Percentiles rank a stretch among this genome's conserved stretches.
Evolutionary conservation across 1,140 invertebrate species (phyloP).

Genomic region (Drosophila baimaii): DNA sequence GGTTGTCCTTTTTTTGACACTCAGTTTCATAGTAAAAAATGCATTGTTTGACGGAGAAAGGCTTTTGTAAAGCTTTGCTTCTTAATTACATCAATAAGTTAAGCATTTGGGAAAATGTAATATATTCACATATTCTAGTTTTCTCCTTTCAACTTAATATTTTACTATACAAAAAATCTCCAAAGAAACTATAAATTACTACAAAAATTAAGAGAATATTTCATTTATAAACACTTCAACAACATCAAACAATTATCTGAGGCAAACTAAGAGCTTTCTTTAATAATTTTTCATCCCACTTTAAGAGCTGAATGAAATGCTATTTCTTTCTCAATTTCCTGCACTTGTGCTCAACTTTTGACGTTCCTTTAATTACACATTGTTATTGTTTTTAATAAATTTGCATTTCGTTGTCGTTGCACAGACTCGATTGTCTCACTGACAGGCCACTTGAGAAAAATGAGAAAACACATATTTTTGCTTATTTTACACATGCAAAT

Average conservation of each 20-base stretch:
- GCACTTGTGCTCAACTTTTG: conserved; percentile 12
- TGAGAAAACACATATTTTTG: conserved; percentile 48
- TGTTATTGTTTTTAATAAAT: conserved; percentile 57
- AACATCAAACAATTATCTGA: background rate
- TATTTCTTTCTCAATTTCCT: conserved; percentile 1
- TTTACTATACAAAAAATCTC: background rate
- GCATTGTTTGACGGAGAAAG: background rate
- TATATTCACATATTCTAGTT: no score
- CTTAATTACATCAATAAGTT: background rate
- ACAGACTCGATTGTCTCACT: conserved; percentile 44
- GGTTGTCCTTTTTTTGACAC: no score
- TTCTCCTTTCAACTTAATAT: no score
- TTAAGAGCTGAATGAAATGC: background rate
- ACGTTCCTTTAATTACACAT: conserved; percentile 48
- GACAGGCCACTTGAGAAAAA: conserved; percentile 52
- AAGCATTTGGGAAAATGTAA: background rate
- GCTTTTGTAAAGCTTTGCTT: background rate
- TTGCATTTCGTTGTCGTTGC: conserved; percentile 36
- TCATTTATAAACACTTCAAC: background rate
- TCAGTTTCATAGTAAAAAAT: background rate
- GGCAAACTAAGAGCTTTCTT: background rate
- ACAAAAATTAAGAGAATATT: background rate
- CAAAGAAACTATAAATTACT: background rate
- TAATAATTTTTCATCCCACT: background rate
- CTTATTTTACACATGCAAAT: conserved; percentile 65